Base-by-base conservation (phyloP, 2,888 invertebrate species). In the Pedicia rivosa region DNA sequence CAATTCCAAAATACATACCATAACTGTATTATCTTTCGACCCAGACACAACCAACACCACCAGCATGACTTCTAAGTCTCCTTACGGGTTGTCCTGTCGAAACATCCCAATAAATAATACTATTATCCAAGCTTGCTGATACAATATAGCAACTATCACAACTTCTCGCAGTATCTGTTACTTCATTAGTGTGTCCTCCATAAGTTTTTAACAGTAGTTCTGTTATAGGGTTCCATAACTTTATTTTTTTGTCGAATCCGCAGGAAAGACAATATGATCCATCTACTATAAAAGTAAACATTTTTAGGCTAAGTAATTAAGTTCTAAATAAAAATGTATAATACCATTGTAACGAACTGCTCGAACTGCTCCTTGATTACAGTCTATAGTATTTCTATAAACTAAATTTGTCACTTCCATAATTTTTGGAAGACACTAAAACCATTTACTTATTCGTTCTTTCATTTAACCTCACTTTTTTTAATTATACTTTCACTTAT, bases 91-190 rank as follows among this genome's bases (percentile, higher is more conserved):
- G 78, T 0, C 88, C 95, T 3, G 90, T 86, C 1, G 84, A 75
- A 0, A 99, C 98, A 57, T 99, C 97, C 88, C 95, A 95, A 20
- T 91, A 58, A 39, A 94, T 88, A 2, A 95, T 80, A 12, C 86
- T 82, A 63, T 92, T 92, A 60, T 99, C 98, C 40, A 78, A 66
- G 35, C 94, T 90, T 39, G 87, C 77, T 0, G 94, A 91, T 22
- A 82, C 72, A 38, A 99, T 80, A 51, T 87, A 81, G 47, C 86
- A 78, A 51, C 90, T 97, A 52, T 99, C 98, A 49, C 88, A 86
- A 0, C 94, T 91, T 1, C 87, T 80, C 36, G 70, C 70, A 1
- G 72, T 79, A 59, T 87, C 86, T 35, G 81, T 65, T 8, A 86
- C 88, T 61, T 91, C 62, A 41, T 90, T 84, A 0, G 87, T 94